Percentiles rank a stretch among this genome's conserved stretches.
These are phyloP conservation scores for Lacerta bilineata DNA, from an alignment of 2,797 vertebrate genomes.

Conservation along the genomic window DNA sequence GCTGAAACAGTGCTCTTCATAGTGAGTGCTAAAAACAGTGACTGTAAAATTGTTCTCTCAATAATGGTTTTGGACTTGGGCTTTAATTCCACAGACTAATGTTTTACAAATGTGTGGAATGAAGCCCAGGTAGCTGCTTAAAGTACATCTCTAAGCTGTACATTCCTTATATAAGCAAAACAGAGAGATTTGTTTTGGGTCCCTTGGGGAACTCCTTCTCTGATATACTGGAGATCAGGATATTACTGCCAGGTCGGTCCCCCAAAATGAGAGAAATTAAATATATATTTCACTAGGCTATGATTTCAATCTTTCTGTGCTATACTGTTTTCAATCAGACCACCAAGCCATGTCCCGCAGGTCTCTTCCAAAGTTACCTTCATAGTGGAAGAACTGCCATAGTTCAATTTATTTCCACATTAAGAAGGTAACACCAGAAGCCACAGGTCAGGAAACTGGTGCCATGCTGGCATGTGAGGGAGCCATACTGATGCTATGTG, in stretches of 20 bases:
- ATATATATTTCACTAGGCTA: neutral
- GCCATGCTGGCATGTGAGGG: neutral
- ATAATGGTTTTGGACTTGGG: neutral
- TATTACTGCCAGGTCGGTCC: neutral
- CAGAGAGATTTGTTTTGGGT: too few species aligned
- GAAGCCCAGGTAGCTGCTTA: conserved; percentile 1
- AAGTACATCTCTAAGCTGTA: neutral
- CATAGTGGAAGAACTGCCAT: neutral
- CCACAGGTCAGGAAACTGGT: neutral
- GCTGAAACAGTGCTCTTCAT: neutral
- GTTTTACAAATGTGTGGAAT: neutral
- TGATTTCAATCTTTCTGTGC: neutral
- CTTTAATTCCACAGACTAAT: conserved; percentile 11
- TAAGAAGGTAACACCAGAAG: neutral
- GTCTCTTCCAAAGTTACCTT: neutral
- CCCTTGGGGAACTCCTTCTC: neutral
- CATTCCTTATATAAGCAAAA: too few species aligned
- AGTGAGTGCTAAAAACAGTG: neutral
- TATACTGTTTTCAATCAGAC: neutral
- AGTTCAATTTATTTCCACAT: neutral
- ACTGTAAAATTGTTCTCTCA: neutral
- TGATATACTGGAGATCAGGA: conserved; percentile 1
- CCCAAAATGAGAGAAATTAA: neutral
- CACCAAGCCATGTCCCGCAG: neutral
- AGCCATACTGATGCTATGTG: neutral